Evolutionary conservation across 2,888 invertebrate species (phyloP).

Genomic region (Julus scanicus): DNA sequence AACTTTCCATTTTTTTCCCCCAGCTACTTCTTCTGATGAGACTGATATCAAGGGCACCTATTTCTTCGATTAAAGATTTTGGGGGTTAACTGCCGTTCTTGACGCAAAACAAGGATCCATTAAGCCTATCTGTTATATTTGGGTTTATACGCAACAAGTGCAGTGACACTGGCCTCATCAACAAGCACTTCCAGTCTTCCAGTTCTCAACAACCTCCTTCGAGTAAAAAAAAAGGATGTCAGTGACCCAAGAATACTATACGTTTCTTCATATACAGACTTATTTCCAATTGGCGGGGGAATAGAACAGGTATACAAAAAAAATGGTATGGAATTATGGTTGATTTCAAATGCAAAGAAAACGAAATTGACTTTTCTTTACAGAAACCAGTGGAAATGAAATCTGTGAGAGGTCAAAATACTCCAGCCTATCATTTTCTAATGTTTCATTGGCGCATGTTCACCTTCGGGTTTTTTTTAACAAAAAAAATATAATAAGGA

Average conservation of each 20-base stretch:
- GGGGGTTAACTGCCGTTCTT: not conserved
- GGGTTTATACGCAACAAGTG: constrained; percentile 37
- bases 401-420: constrained; percentile 19
- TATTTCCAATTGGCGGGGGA: constrained; percentile 37
- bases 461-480: too few relatives aligned
- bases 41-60: not conserved
- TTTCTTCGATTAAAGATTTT: constrained; percentile 17
- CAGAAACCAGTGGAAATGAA: constrained; percentile 24
- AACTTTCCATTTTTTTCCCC: not conserved
- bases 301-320: constrained; percentile 16
- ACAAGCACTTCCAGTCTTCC: constrained; percentile 24
- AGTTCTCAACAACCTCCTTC: constrained; percentile 42
- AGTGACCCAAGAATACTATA: constrained; percentile 31
- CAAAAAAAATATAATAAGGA: too few relatives aligned
- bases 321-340: constrained; percentile 18
- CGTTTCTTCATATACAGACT: not conserved
- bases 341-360: constrained; percentile 6
- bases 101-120: not conserved
- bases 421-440: not conserved
- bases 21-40: not conserved
- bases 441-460: too few relatives aligned
- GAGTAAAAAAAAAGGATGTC: constrained; percentile 25
- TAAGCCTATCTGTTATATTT: not conserved
- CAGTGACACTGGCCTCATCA: constrained; percentile 21
- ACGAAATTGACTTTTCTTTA: constrained; percentile 25